phyloP scores from a whole-genome alignment of 1,140 invertebrate species.

The Bathynomus jamesi region DNA sequence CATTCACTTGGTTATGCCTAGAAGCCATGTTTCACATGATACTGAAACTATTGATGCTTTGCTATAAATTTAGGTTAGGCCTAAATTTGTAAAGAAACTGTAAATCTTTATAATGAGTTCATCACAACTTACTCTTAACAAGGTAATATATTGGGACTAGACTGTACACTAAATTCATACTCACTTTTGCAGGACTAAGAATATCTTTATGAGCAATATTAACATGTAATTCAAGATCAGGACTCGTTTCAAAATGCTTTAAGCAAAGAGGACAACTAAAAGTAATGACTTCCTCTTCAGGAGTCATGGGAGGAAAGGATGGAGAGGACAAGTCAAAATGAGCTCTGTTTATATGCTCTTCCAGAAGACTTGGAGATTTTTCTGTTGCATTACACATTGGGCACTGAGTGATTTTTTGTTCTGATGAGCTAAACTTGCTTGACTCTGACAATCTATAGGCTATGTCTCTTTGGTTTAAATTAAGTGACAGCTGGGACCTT shows the following conservation, averaged over 20 bases:
- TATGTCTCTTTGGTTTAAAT: constrained; percentile 44
- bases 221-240: constrained; percentile 74
- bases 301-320: constrained; percentile 49
- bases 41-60: no score
- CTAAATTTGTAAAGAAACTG: no score
- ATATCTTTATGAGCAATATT: constrained; percentile 73
- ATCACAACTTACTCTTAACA: no score
- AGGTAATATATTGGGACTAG: no score
- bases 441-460: neutral
- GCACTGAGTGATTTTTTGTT: constrained; percentile 49
- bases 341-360: constrained; percentile 72
- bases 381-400: constrained; percentile 71
- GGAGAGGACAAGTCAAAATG: constrained; percentile 78
- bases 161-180: neutral
- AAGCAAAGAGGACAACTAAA: constrained; percentile 62
- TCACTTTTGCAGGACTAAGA: constrained; percentile 49
- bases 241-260: constrained; percentile 59
- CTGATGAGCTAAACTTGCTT: neutral
- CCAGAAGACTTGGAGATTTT: constrained; percentile 60
- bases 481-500: constrained; percentile 54
- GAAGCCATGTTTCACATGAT: no score
- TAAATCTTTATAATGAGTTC: no score
- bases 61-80: no score
- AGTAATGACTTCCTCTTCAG: constrained; percentile 20
- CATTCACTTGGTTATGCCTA: no score